Evolutionary conservation across 2,888 invertebrate genomes (phyloP).

Genomic region (Venustoraphidia nigricollis): DNA sequence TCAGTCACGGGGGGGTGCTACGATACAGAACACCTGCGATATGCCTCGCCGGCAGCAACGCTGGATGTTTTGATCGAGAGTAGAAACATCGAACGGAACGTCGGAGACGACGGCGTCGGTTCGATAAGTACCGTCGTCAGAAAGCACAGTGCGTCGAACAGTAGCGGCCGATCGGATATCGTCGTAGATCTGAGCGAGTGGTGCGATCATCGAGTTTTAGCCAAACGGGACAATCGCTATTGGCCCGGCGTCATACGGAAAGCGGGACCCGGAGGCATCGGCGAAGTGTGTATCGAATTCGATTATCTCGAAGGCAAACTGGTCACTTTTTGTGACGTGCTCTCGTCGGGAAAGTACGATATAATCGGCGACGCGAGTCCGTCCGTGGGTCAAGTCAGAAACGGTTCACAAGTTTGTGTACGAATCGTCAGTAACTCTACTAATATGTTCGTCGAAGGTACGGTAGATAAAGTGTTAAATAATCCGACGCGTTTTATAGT

Average conservation of each 20-base stretch:
- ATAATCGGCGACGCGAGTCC: constrained; percentile 90
- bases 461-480: constrained; percentile 52
- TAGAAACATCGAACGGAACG: neutral
- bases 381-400: constrained; percentile 60
- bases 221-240: constrained; percentile 67
- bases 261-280: constrained; percentile 47
- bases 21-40: constrained; percentile 16
- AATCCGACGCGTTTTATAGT: constrained; percentile 56
- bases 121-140: neutral
- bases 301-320: constrained; percentile 60
- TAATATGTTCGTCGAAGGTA: constrained; percentile 72
- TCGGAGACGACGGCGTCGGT: neutral
- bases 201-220: constrained; percentile 83
- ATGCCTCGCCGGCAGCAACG: constrained; percentile 13
- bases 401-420: constrained; percentile 71
- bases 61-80: neutral
- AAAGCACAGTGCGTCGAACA: neutral
- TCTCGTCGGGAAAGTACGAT: constrained; percentile 66
- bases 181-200: constrained; percentile 70
- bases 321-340: constrained; percentile 59
- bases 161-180: neutral
- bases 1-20: neutral
- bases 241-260: constrained; percentile 78
- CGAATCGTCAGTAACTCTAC: constrained; percentile 50
- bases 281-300: constrained; percentile 65